Evolutionary conservation across 2,113 vertebrate species (phyloP).

Genomic region (Hoplias malabaricus): DNA sequence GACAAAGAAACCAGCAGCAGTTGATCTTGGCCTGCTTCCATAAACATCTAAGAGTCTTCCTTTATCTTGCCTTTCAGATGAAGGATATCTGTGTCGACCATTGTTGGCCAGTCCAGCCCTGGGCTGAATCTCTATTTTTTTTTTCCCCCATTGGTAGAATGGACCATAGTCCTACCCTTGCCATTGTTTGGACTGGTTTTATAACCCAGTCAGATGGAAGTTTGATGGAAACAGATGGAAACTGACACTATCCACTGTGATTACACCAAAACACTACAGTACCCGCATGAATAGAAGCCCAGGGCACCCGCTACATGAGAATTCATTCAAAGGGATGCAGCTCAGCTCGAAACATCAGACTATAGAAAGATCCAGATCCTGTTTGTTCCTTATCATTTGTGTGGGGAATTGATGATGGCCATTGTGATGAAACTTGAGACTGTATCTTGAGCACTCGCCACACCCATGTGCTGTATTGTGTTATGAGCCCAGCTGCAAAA

Average conservation of each 20-base stretch:
- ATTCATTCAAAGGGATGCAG: background rate
- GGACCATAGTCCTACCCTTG: background rate
- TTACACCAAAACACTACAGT: background rate
- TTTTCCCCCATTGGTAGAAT: background rate
- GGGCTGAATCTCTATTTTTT: background rate
- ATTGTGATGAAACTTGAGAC: background rate
- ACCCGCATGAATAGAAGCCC: background rate
- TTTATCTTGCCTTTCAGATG: background rate
- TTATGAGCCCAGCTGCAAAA: background rate
- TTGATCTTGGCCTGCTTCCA: slow-evolving; percentile 10
- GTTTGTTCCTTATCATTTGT: background rate
- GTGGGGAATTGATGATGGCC: background rate
- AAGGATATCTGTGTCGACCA: background rate
- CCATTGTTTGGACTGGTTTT: background rate
- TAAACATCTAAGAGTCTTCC: background rate
- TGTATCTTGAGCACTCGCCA: background rate
- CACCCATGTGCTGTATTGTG: background rate
- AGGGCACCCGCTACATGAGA: background rate
- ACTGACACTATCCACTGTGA: background rate
- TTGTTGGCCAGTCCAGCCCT: background rate
- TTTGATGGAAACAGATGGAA: background rate
- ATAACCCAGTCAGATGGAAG: background rate
- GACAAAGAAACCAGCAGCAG: background rate
- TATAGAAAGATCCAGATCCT: background rate
- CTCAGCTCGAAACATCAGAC: background rate